Percentiles rank a stretch among this genome's conserved stretches.
Evolutionary conservation across 2,113 vertebrate genomes (phyloP).

Genomic region (Gracilinanus agilis): DNA sequence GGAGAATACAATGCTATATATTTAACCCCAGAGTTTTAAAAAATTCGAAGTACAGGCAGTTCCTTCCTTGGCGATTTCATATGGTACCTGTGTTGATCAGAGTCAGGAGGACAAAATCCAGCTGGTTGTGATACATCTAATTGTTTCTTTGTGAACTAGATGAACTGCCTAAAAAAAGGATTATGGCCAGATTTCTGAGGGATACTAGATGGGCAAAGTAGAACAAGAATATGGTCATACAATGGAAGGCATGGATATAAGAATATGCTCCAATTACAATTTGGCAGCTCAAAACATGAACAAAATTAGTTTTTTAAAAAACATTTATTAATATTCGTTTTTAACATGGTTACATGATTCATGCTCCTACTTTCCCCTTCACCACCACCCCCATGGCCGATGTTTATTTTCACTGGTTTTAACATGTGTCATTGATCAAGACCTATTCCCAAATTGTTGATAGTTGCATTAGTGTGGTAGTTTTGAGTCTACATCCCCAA

Average conservation of each 20-base stretch:
- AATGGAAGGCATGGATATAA: not conserved
- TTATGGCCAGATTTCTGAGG: not conserved
- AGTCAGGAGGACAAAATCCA: not conserved
- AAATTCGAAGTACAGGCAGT: not conserved
- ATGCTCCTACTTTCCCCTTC: too few species aligned
- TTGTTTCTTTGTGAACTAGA: not conserved
- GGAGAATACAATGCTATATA: not conserved
- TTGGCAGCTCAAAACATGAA: not conserved
- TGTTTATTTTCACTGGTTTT: too few species aligned
- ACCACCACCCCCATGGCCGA: too few species aligned
- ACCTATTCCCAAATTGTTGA: too few species aligned
- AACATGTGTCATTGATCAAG: too few species aligned
- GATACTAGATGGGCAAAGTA: not conserved
- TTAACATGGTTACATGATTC: too few species aligned
- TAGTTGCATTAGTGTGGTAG: too few species aligned
- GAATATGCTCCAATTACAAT: not conserved
- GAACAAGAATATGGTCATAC: not conserved
- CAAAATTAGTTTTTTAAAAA: too few species aligned
- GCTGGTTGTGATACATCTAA: not conserved
- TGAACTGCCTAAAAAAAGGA: not conserved
- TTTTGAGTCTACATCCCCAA: too few species aligned
- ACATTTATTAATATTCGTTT: too few species aligned
- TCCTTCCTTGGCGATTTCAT: not conserved
- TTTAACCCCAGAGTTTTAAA: not conserved
- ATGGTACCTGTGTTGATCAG: not conserved